These are phyloP conservation scores for Polydrusus cervinus DNA, from an alignment of 2,888 invertebrate species.

Conservation along the genomic window DNA sequence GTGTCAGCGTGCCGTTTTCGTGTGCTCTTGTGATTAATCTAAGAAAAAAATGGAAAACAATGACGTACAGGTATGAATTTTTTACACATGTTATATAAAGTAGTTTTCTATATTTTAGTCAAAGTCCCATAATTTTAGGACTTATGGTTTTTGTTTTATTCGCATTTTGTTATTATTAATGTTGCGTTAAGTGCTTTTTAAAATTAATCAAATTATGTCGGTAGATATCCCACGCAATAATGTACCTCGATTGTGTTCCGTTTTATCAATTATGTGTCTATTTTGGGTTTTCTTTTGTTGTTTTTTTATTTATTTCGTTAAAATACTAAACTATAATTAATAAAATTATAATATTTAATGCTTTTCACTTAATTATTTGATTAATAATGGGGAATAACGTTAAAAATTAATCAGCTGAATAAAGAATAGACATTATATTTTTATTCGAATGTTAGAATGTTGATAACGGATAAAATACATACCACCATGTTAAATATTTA, in stretches of 20 bases:
- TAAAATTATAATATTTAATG: background rate
- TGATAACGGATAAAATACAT: slow-evolving; percentile 36
- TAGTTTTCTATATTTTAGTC: slow-evolving; percentile 56
- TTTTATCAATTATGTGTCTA: slow-evolving; percentile 32
- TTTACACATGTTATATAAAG: slow-evolving; percentile 57
- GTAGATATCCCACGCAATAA: slow-evolving; percentile 54
- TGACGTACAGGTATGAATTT: slow-evolving; percentile 70
- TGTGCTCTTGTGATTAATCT: slow-evolving; percentile 68
- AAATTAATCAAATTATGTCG: slow-evolving; percentile 56
- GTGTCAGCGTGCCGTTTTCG: slow-evolving; percentile 76
- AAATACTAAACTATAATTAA: slow-evolving; percentile 5
- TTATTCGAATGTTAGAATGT: slow-evolving; percentile 25
- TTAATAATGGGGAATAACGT: background rate
- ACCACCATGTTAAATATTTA: slow-evolving; percentile 35
- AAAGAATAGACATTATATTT: slow-evolving; percentile 1
- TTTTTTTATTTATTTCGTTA: slow-evolving; percentile 14
- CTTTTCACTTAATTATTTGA: background rate
- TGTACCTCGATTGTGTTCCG: slow-evolving; percentile 50
- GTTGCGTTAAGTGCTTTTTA: slow-evolving; percentile 52
- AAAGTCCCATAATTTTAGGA: slow-evolving; percentile 58
- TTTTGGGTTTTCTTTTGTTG: slow-evolving; percentile 8
- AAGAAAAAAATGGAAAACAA: slow-evolving; percentile 71
- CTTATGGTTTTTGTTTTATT: slow-evolving; percentile 56
- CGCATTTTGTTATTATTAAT: slow-evolving; percentile 62
- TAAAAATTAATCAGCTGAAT: slow-evolving; percentile 3